Evolutionary conservation across 2,113 vertebrate genomes (phyloP).

Genomic region (Ctenodactylus gundi): DNA sequence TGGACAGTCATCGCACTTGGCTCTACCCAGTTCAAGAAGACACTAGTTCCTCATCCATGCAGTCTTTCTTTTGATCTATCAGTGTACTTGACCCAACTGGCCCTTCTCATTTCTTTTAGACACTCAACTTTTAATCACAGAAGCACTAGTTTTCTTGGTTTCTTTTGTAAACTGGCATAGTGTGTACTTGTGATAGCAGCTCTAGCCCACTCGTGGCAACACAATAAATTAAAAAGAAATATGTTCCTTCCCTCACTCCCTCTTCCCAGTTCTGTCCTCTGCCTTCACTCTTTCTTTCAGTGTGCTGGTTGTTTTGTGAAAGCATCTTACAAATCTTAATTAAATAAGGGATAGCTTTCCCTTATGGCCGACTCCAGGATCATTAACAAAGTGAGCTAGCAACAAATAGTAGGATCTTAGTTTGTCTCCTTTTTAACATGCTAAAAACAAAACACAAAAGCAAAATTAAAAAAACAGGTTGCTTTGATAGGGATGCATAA

Average conservation of each 20-base stretch:
- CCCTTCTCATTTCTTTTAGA: background rate
- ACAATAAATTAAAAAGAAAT: background rate
- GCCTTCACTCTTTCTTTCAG: background rate
- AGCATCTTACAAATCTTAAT: constrained; percentile 13
- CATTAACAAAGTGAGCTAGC: background rate
- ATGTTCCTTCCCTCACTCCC: background rate
- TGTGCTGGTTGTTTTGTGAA: background rate
- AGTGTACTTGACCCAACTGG: background rate
- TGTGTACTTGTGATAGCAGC: too few relatives aligned
- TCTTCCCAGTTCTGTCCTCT: background rate
- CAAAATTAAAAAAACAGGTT: background rate
- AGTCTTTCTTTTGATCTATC: background rate
- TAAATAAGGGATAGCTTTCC: background rate
- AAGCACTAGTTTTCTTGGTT: background rate
- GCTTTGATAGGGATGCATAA: background rate
- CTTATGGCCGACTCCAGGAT: background rate
- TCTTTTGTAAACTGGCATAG: background rate
- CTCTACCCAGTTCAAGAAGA: background rate
- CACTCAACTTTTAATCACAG: background rate
- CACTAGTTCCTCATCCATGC: background rate
- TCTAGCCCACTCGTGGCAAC: background rate
- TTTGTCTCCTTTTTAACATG: background rate
- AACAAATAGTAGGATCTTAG: background rate
- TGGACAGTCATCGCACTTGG: background rate
- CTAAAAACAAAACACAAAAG: constrained; percentile 3